Evolutionary conservation across 1,140 invertebrate species (phyloP), one percentile per base, ranked within the genome.

Genomic region (Drosophila paulistorum): DNA sequence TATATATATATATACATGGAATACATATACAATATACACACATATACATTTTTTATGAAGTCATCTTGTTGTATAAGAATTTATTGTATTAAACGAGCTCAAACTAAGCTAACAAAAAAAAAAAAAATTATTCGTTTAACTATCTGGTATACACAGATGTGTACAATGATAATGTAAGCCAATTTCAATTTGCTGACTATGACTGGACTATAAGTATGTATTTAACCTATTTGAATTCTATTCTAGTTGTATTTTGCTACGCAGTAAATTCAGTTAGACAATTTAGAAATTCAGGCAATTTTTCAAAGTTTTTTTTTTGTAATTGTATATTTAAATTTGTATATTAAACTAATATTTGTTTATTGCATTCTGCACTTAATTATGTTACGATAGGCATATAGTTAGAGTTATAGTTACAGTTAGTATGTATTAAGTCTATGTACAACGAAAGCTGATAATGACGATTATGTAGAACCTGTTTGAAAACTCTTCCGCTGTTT

Each of bases 401-500:
- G 68, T 81, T 81, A 82, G 51, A 84, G 72, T 81, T 81, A 82
- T 45, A 84, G 72, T 79, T 85, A 87, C 82, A 76, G 71, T 86
- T 81, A 86, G 65, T 71, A 65, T 79, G 79, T 79, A 71, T 86
- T 86, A 86, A 79, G 80, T 74, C 83, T 87, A 87, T 87, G 65
- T 87, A 87, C 83, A 86, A 87, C 72, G 74, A 71, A 77, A 80
- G 82, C 83, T 86, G 82, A 82, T 68, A 83, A 77, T 77, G 79
- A 77, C 76, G 62, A 82, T 72, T 86, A 77, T 90, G 72, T 85
- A 90, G 81, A 90, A 83, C 83, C 83, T 86, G 74, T 82, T 80
- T 72, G 45, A 70, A 74, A 79, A 85, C 75, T 74, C 74, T 65
- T 45, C 45, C 51, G 33, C 35, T 54, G 45, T 77, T 87, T 75